Evolutionary conservation across 2,888 invertebrate genomes (phyloP).

Genomic region (Diadegma fenestrale): DNA sequence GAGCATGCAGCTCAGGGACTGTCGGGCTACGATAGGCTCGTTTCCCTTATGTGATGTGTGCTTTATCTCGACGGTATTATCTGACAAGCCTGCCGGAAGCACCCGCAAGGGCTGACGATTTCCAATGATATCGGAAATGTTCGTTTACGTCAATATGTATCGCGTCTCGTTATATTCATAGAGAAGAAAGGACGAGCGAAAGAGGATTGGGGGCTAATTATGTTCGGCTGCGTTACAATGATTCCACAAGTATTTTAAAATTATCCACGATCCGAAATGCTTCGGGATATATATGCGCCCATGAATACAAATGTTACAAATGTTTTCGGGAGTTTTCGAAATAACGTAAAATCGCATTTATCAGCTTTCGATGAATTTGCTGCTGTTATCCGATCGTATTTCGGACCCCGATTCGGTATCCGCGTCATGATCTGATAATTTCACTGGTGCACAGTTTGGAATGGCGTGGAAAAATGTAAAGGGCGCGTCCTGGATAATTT

Average conservation of each 20-base stretch:
- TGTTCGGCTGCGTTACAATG: background rate
- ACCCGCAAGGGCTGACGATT: constrained; percentile 35
- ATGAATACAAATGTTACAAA: background rate
- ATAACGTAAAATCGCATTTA: constrained; percentile 10
- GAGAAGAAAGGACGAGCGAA: background rate
- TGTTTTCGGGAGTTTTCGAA: background rate
- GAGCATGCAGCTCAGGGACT: constrained; percentile 13
- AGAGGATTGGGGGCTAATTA: background rate
- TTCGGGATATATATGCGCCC: background rate
- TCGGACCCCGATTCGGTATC: background rate
- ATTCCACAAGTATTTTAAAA: background rate
- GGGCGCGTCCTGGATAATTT: background rate
- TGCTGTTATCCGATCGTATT: constrained; percentile 30
- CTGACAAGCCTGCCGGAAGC: constrained; percentile 37
- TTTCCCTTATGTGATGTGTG: constrained; percentile 14
- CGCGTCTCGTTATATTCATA: background rate
- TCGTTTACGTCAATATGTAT: constrained; percentile 3
- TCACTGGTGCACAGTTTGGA: background rate
- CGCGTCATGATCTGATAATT: constrained; percentile 20
- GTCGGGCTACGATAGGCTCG: constrained; percentile 28
- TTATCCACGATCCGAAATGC: background rate
- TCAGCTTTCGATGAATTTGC: constrained; percentile 11
- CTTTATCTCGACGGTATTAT: constrained; percentile 57
- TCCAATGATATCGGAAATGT: constrained; percentile 27
- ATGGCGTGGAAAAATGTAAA: background rate